Conservation (phyloP, 2,797 vertebrate species). For the Cynopterus sphinx region DNA sequence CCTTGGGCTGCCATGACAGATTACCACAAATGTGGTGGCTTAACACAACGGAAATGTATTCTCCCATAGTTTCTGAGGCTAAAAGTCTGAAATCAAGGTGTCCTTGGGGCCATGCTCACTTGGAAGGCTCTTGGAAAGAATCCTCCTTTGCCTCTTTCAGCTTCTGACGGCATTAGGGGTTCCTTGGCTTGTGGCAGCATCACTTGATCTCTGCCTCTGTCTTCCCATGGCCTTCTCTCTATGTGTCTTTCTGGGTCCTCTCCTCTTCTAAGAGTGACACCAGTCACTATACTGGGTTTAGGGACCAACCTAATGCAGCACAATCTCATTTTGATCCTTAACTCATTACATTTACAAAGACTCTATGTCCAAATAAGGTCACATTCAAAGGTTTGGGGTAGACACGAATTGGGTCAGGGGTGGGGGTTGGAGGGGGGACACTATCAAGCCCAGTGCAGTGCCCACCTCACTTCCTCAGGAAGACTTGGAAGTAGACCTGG, state of each 20-base stretch:
- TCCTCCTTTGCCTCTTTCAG: background rate
- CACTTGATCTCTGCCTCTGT: background rate
- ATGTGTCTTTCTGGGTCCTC: background rate
- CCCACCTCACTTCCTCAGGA: background rate
- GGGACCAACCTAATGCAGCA: background rate
- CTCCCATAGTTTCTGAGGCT: background rate
- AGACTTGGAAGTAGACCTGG: background rate
- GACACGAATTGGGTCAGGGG: background rate
- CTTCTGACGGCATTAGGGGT: background rate
- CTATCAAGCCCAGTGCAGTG: background rate
- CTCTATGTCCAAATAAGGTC: background rate
- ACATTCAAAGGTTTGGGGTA: background rate
- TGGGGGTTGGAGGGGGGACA: accelerated
- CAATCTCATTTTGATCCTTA: background rate
- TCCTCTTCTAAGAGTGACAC: background rate
- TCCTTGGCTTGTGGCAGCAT: background rate
- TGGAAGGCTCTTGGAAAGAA: background rate
- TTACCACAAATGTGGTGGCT: background rate
- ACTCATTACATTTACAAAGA: background rate
- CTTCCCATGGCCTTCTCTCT: background rate
- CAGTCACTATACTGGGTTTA: background rate
- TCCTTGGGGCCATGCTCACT: background rate
- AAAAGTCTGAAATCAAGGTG: background rate
- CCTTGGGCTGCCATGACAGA: background rate
- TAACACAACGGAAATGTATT: background rate